Conservation (phyloP, 2,113 vertebrate genomes). For the Pyrgilauda ruficollis region DNA sequence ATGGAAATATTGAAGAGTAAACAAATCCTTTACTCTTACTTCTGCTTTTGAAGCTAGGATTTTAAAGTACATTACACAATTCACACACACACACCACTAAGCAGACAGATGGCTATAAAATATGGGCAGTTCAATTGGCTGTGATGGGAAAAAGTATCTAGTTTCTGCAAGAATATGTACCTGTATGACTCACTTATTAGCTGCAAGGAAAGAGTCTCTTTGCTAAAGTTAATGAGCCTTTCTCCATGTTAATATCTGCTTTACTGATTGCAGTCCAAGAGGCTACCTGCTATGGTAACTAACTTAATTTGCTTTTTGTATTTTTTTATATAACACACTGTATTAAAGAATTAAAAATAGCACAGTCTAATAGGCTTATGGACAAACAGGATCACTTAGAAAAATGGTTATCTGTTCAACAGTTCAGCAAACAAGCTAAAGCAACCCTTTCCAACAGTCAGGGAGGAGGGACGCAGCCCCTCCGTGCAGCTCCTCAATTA, state of each 20-base stretch:
- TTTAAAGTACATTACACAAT: not conserved
- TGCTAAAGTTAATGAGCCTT: not conserved
- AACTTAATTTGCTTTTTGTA: not conserved
- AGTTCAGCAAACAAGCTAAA: not conserved
- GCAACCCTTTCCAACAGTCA: not conserved
- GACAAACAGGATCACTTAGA: not conserved
- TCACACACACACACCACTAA: not conserved
- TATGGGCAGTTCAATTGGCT: not conserved
- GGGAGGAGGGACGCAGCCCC: not conserved
- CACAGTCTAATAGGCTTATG: not conserved
- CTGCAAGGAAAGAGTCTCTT: not conserved
- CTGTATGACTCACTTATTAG: not conserved
- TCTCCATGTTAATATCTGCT: not conserved
- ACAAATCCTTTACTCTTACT: not conserved
- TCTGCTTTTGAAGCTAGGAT: not conserved
- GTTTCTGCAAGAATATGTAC: not conserved
- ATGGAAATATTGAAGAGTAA: conserved; percentile 13
- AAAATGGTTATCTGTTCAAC: not conserved
- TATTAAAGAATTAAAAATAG: not conserved
- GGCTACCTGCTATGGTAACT: not conserved
- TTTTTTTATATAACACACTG: not conserved
- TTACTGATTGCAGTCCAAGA: not conserved
- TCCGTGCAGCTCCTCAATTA: not conserved
- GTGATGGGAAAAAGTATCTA: not conserved
- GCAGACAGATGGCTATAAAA: not conserved